Base-by-base conservation (phyloP, 2,888 invertebrate genomes). In the Synanthedon myopaeformis region DNA sequence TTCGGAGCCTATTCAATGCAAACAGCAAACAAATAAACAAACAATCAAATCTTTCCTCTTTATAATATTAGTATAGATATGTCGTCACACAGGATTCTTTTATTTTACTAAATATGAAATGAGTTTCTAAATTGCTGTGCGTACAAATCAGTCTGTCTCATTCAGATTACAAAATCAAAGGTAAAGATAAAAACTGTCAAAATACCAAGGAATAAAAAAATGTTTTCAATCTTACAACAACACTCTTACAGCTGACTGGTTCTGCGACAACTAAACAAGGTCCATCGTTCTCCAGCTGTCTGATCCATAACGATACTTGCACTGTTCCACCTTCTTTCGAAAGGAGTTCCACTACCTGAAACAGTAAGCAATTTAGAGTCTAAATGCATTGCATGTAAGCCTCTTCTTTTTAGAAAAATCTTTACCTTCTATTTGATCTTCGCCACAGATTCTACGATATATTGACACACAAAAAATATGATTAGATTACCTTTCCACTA, bases 221-320 rank as follows among this genome's bases (percentile, higher is more conserved):
- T 35, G 1, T 35, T 35, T 35, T 6, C n/a, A 45, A 45, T 49
- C 76, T 79, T 61, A 91, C 89, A 66, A 83, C 75, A 59, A 90
- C 90, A 65, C 85, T 89, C 58, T 88, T 89, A 59, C 90, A 87
- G 66, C 89, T 90, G 17, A 92, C 92, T 0, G 92, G 91, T 65
- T 92, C 92, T 42, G 92, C 91, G 0, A 87, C 87, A 6, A 91
- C 91, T 54, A 92, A 78, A 63, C 91, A 91, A 0, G 91, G 88
- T 0, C 89, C 85, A 55, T 89, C 89, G 53, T 71, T 81, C 61
- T 90, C 90, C 57, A 90, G 69, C 61, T 90, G 90, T 28, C 89
- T 72, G 53, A 92, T 89, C 92, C 92, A 92, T 14, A 92, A 72
- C 0, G 92, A 92, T 1, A 92, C 91, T 58, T 92, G 91, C 3